Conservation (phyloP, 2,113 vertebrate species). For the Aphyosemion australe region DNA sequence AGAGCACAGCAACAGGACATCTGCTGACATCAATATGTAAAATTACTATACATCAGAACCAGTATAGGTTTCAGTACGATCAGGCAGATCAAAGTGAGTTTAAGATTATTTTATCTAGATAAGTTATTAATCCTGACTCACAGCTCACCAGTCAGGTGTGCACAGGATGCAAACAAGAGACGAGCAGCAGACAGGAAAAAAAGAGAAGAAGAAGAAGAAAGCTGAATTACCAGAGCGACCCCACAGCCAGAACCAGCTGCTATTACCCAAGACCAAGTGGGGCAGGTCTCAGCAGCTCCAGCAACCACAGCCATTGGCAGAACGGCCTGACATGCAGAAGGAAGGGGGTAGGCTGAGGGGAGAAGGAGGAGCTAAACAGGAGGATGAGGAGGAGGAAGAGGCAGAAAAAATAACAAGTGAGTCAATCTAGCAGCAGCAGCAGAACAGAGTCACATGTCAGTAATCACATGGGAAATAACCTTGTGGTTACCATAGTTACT, state of each 20-base stretch:
- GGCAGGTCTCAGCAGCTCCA: slow-evolving; percentile 78
- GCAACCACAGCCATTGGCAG: slow-evolving; percentile 81
- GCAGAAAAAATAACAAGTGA: slow-evolving; percentile 49
- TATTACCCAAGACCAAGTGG: slow-evolving; percentile 20
- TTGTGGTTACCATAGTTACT: not conserved
- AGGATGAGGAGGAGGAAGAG: slow-evolving; percentile 11
- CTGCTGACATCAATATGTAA: too few species aligned
- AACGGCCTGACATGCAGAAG: slow-evolving; percentile 86
- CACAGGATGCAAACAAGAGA: slow-evolving; percentile 12
- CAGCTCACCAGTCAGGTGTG: slow-evolving; percentile 2
- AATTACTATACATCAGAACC: too few species aligned
- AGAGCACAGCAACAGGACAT: too few species aligned
- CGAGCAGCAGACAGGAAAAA: slow-evolving; percentile 16
- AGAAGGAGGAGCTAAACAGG: slow-evolving; percentile 47
- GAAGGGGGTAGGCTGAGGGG: slow-evolving; percentile 30
- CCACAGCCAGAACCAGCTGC: slow-evolving; percentile 71
- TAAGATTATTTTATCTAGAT: too few species aligned
- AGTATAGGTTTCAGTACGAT: too few species aligned
- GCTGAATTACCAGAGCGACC: slow-evolving; percentile 84
- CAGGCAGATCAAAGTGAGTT: too few species aligned
- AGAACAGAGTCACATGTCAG: slow-evolving; percentile 2
- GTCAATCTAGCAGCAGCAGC: slow-evolving; percentile 22
- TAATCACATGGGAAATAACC: not conserved
- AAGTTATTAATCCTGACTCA: too few species aligned
- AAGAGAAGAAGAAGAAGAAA: slow-evolving; percentile 40